Evolutionary conservation across 2,797 vertebrate genomes (phyloP).

Genomic region (Ceryle rudis): DNA sequence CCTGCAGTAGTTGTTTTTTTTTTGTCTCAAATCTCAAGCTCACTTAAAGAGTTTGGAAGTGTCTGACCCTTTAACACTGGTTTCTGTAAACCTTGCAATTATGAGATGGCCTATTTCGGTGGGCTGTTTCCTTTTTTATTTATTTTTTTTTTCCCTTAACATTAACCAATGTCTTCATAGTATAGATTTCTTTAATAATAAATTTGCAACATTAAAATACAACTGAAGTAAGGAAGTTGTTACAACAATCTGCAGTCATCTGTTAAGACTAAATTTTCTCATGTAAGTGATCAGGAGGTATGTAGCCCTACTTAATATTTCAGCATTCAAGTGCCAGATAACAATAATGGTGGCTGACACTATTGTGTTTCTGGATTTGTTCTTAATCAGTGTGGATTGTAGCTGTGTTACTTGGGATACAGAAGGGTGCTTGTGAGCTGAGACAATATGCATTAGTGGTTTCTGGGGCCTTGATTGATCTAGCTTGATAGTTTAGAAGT

Average conservation of each 20-base stretch:
- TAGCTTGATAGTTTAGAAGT: not conserved
- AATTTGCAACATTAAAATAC: not conserved
- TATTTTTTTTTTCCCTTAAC: fast-evolving
- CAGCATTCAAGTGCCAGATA: fast-evolving
- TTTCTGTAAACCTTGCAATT: not conserved
- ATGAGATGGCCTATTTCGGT: fast-evolving
- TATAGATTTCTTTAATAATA: not conserved
- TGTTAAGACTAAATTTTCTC: fast-evolving
- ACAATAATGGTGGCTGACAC: not conserved
- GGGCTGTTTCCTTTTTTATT: not conserved
- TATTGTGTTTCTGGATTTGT: not conserved
- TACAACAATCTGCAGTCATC: not conserved
- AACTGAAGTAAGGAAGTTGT: not conserved
- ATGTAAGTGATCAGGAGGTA: not conserved
- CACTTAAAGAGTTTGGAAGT: fast-evolving
- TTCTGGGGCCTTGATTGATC: not conserved
- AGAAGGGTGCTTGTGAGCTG: not conserved
- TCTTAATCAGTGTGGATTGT: not conserved
- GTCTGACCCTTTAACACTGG: not conserved
- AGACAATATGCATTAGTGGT: not conserved
- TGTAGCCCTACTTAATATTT: not conserved
- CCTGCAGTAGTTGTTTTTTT: fast-evolving
- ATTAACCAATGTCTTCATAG: not conserved
- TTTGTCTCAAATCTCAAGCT: not conserved
- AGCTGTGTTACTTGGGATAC: not conserved